phyloP scores from a whole-genome alignment of 2,113 vertebrate genomes.

The Herpailurus yagouaroundi region DNA sequence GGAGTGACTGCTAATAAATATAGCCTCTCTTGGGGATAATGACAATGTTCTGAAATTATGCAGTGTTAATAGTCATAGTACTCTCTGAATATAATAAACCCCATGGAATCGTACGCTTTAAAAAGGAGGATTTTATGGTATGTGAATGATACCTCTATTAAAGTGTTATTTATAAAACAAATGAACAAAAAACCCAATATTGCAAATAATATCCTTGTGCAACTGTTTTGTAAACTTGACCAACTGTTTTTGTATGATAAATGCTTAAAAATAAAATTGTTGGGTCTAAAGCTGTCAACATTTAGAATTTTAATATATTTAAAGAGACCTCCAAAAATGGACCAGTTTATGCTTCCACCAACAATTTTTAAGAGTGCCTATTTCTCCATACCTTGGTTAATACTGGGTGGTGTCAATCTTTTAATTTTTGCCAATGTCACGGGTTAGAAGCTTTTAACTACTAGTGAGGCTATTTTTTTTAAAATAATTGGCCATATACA shows the following conservation, averaged over 20 bases:
- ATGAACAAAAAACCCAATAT: not conserved
- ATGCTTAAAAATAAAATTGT: not conserved
- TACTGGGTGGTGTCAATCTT: not conserved
- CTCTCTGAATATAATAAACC: not conserved
- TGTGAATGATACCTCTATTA: not conserved
- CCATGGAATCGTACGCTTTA: not conserved
- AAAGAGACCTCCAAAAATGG: not conserved
- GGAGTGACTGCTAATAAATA: not conserved
- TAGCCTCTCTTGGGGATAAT: not conserved
- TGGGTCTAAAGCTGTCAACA: not conserved
- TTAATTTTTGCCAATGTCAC: not conserved
- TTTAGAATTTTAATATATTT: not conserved
- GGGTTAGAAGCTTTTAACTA: not conserved
- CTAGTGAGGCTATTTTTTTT: not conserved
- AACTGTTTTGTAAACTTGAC: not conserved
- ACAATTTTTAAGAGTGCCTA: not conserved
- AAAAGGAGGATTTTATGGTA: not conserved
- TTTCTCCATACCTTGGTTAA: not conserved
- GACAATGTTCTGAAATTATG: not conserved
- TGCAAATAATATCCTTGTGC: not conserved
- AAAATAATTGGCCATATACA: not conserved
- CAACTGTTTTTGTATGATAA: not conserved
- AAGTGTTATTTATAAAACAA: not conserved
- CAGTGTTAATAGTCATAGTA: not conserved
- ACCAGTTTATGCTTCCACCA: not conserved